phyloP scores from a whole-genome alignment of 2,113 vertebrate species.

The Malurus alboscapulatus region DNA sequence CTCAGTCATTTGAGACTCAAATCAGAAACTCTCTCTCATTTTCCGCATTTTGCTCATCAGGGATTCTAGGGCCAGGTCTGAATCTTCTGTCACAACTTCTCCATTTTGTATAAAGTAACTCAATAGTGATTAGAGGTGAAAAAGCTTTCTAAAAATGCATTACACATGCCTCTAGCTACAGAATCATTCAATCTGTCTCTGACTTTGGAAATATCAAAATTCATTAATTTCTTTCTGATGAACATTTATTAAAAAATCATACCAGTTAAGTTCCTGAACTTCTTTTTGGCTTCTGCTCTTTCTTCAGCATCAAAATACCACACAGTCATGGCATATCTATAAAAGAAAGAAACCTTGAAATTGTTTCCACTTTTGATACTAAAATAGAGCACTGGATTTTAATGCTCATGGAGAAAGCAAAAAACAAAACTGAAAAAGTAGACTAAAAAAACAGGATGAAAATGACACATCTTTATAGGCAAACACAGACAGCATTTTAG shows the following conservation, averaged over 20 bases:
- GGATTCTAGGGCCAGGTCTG: background rate
- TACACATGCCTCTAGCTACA: background rate
- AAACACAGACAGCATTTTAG: background rate
- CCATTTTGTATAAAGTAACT: background rate
- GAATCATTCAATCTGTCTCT: background rate
- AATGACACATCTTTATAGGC: background rate
- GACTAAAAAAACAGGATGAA: background rate
- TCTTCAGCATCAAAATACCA: constrained; percentile 98
- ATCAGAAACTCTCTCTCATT: background rate
- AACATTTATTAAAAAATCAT: constrained; percentile 36
- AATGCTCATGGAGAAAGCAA: background rate
- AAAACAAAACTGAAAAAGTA: background rate
- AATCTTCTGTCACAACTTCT: background rate
- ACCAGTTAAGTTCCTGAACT: constrained; percentile 87
- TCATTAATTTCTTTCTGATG: background rate
- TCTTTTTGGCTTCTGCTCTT: constrained; percentile 91
- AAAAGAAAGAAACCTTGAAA: constrained; percentile 2
- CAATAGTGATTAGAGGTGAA: background rate
- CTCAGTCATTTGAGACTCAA: background rate
- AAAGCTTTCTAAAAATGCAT: background rate
- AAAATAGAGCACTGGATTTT: background rate
- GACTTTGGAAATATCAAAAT: background rate
- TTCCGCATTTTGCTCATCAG: background rate
- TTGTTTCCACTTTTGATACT: background rate
- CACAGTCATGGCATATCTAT: constrained; percentile 93